Evolutionary conservation across 2,113 vertebrate species (phyloP), one percentile per base, ranked within the genome.

Genomic region (Potamarius usumacintae): DNA sequence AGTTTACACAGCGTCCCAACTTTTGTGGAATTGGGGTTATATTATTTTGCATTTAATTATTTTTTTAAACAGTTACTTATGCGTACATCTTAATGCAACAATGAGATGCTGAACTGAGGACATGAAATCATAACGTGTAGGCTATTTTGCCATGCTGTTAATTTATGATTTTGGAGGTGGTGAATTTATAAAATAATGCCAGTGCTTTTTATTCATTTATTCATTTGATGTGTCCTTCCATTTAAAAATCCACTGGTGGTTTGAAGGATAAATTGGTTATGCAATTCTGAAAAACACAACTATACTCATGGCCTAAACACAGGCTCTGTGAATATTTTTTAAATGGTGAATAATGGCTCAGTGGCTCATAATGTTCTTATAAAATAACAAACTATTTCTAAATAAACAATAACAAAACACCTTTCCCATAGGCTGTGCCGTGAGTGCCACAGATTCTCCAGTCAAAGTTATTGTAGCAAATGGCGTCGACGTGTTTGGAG

Each of bases 381-480:
- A 17, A 20, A 42, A 48, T 77, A 74, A 57, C n/a, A 85, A 58
- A 60, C 1, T 57, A 27, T 11, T 12, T 30, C 8, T 27, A 30
- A 52, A 83, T 11, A 15, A 25, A 87, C 76, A 25, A 53, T 25
- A 42, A 9, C 34, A 57, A 20, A 15, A 7, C 82, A 97, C 95
- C 95, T 95, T 96, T 96, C 88, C 96, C 96, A 4, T 88, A 96
- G 18, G 91, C 90, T 0, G 97, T 96, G 1, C 95, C 95, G 1
- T 94, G 91, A 17, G 91, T 92, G 5, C 96, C 95, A 88, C 94
- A 97, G 89, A 96, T 89, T 11, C 95, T 93, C 95, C 96, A 97
- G 93, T 95, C 91, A 0, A 97, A 97, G 94, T 97, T 97, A 88
- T 94, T 90, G 42, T 74, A 82, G 85, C 95, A 96, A 89, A 96